Conservation (phyloP, 2,888 invertebrate species). For the Choristoneura rosaceana region DNA sequence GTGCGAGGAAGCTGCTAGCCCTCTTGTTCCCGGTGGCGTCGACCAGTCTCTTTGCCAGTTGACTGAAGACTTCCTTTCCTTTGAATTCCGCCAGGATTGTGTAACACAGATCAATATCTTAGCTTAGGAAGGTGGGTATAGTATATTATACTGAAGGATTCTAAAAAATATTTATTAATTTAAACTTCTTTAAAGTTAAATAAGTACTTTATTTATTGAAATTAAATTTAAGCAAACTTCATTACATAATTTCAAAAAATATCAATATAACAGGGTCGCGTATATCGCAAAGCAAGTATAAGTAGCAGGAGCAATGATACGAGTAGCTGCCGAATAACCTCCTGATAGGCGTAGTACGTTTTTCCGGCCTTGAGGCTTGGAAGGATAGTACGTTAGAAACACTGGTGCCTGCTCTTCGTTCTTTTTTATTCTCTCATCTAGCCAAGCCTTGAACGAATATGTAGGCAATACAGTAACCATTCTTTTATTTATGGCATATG, state of each 20-base stretch:
- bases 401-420: slow-evolving; percentile 60
- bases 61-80: too few relatives aligned
- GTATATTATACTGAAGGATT: too few relatives aligned
- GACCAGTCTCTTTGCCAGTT: too few relatives aligned
- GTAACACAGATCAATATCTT: too few relatives aligned
- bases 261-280: not conserved
- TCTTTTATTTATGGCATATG: slow-evolving; percentile 68
- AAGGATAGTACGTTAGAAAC: slow-evolving; percentile 60
- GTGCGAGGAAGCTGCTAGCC: too few relatives aligned
- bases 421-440: slow-evolving; percentile 70
- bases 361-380: slow-evolving; percentile 49
- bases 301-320: not conserved
- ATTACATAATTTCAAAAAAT: not conserved
- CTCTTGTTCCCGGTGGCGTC: too few relatives aligned
- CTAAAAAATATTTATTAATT: too few relatives aligned
- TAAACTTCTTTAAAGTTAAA: not conserved
- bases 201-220: slow-evolving; percentile 7
- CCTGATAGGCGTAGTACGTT: not conserved
- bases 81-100: too few relatives aligned
- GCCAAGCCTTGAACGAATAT: slow-evolving; percentile 72
- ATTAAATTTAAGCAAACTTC: not conserved
- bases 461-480: slow-evolving; percentile 68
- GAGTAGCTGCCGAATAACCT: not conserved
- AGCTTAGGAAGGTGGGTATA: too few relatives aligned
- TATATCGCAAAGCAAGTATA: not conserved